These are phyloP conservation scores for Scomberomorus guttatus DNA, from an alignment of 2,797 vertebrate species.

Conservation along the genomic window DNA sequence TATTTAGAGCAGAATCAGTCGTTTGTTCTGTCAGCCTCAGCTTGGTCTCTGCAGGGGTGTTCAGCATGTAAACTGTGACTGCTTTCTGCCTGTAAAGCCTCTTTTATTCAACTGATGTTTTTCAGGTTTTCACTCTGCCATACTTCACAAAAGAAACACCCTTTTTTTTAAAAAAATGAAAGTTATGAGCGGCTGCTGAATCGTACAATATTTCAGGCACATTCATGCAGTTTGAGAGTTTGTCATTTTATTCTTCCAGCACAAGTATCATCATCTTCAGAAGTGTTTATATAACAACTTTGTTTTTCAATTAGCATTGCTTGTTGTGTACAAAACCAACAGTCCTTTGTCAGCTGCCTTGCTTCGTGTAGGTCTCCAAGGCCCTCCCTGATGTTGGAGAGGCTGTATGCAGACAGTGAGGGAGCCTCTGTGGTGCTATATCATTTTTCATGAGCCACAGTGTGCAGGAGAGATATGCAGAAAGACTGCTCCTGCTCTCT, in stretches of 20 bases:
- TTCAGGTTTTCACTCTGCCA: not conserved
- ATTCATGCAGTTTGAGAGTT: too few relatives aligned
- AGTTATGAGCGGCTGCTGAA: not conserved
- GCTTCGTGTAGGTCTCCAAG: not conserved
- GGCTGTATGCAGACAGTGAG: constrained; percentile 9
- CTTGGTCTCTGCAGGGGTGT: not conserved
- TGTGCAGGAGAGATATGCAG: constrained; percentile 22
- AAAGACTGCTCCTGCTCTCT: constrained; percentile 9
- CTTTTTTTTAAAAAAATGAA: not conserved
- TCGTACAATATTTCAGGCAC: not conserved
- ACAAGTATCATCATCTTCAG: not conserved
- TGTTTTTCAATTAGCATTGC: not conserved
- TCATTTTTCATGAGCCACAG: constrained; percentile 38
- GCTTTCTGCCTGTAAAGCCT: constrained; percentile 16
- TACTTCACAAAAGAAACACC: not conserved
- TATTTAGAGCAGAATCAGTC: constrained; percentile 14
- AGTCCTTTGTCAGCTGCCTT: constrained; percentile 12
- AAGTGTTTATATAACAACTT: not conserved
- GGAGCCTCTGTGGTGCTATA: constrained; percentile 5
- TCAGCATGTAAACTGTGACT: not conserved
- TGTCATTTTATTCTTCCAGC: not conserved
- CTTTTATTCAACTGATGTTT: constrained; percentile 1
- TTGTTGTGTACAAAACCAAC: not conserved
- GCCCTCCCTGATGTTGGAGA: constrained; percentile 32
- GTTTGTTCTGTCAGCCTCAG: constrained; percentile 11